Conservation (phyloP, 2,888 invertebrate species). For the Seira sanloemensis region DNA sequence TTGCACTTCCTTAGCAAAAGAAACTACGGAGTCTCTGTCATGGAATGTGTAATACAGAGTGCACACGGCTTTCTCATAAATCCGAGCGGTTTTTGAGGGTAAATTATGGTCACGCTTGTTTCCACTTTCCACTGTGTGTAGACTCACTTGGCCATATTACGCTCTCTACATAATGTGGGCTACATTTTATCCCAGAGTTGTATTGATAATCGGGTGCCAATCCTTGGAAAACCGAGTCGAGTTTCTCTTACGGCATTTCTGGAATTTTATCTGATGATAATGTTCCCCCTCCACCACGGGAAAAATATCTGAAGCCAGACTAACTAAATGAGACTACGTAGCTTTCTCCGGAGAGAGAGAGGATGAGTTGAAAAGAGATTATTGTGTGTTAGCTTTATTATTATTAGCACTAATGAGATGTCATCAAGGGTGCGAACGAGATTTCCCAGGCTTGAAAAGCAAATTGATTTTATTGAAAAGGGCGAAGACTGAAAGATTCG, state of each 20-base stretch:
- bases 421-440: slow-evolving; percentile 1
- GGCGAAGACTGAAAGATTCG: no score
- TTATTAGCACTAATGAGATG: slow-evolving; percentile 6
- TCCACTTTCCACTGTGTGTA: neutral
- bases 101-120: slow-evolving; percentile 35
- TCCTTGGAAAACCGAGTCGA: neutral
- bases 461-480: no score
- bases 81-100: slow-evolving; percentile 34
- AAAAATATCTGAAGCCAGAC: slow-evolving; percentile 1
- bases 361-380: neutral
- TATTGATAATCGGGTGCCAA: slow-evolving; percentile 4
- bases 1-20: slow-evolving; percentile 33
- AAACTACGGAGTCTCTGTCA: no score
- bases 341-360: neutral
- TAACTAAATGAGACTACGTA: slow-evolving; percentile 8
- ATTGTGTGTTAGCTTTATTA: slow-evolving; percentile 7
- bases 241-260: neutral
- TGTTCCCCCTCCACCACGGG: neutral
- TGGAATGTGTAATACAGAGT: slow-evolving; percentile 13
- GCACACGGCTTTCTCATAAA: slow-evolving; percentile 33
- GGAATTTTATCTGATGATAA: slow-evolving; percentile 20
- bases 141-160: neutral
- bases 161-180: no score
- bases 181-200: neutral
- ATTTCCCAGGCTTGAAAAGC: no score